Percentiles rank a stretch among this genome's conserved stretches.
These are phyloP conservation scores for Promerops cafer DNA, from an alignment of 2,113 vertebrate species.

Conservation along the genomic window DNA sequence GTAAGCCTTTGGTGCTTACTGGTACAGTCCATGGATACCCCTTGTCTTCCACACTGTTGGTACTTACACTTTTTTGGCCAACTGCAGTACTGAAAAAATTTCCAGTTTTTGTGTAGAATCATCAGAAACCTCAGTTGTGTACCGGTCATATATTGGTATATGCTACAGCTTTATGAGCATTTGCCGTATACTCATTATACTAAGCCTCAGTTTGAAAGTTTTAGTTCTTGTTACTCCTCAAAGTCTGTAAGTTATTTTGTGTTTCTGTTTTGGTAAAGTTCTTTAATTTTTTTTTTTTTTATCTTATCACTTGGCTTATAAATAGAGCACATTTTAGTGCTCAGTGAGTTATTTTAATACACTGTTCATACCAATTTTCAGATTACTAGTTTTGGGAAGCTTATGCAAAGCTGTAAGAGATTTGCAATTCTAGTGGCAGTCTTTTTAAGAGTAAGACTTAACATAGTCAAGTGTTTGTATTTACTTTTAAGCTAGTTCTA, in stretches of 20 bases:
- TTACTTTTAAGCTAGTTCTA: neutral
- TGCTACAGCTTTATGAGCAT: neutral
- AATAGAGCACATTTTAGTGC: neutral
- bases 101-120: neutral
- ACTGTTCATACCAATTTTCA: neutral
- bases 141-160: neutral
- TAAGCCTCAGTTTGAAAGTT: neutral
- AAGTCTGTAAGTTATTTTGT: neutral
- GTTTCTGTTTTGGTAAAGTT: neutral
- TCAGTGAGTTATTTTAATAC: neutral
- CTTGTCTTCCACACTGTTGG: neutral
- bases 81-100: conserved; percentile 65
- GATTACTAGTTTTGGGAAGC: neutral
- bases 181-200: neutral
- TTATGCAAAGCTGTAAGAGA: neutral
- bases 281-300: neutral
- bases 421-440: neutral
- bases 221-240: neutral
- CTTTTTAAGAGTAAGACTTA: neutral
- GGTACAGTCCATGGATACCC: neutral
- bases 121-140: conserved; percentile 57
- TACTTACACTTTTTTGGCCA: conserved; percentile 25
- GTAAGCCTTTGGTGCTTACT: neutral
- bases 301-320: neutral
- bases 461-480: neutral